Evolutionary conservation across 2,113 vertebrate genomes (phyloP).

Genomic region (Prinia subflava): DNA sequence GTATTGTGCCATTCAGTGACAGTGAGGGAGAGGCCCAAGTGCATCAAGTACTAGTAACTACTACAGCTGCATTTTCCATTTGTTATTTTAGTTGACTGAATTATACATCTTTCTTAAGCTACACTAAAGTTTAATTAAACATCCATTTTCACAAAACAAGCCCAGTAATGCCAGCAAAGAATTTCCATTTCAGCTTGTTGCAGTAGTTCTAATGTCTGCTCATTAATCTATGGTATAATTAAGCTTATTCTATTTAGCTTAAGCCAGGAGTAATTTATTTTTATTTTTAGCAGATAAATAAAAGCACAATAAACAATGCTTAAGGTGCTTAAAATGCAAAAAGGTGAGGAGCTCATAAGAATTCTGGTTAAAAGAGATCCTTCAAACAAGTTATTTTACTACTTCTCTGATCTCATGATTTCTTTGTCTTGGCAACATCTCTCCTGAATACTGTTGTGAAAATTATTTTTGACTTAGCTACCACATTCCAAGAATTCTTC

Average conservation of each 20-base stretch:
- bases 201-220: neutral
- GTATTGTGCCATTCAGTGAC: neutral
- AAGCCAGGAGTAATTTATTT: neutral
- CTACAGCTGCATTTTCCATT: neutral
- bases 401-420: neutral
- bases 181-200: neutral
- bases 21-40: neutral
- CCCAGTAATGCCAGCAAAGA: neutral
- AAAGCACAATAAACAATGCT: neutral
- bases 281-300: neutral
- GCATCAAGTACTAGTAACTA: neutral
- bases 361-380: neutral
- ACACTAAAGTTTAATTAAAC: neutral
- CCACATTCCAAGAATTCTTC: constrained; percentile 17
- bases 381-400: neutral
- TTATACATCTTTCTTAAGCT: constrained; percentile 28
- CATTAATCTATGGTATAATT: neutral
- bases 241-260: neutral
- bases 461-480: constrained; percentile 22
- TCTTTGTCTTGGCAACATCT: constrained; percentile 20
- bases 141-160: neutral
- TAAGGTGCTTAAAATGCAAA: neutral
- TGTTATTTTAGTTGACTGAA: neutral
- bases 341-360: neutral
- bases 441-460: neutral